These are phyloP conservation scores for Yponomeuta cagnagella DNA, from an alignment of 2,888 invertebrate species.

Conservation along the genomic window DNA sequence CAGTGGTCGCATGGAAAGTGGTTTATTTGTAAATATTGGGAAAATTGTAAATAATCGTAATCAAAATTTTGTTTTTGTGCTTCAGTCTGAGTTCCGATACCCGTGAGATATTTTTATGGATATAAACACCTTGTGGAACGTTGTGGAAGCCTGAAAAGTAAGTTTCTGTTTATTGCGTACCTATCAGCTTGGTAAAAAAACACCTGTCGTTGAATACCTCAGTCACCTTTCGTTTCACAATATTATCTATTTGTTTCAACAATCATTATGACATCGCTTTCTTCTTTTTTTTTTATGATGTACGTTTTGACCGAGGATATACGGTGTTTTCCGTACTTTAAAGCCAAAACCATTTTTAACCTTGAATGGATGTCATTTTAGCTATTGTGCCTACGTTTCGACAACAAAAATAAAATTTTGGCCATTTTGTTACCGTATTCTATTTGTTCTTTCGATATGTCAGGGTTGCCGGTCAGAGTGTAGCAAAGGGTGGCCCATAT, in stretches of 20 bases:
- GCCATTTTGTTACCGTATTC: slow-evolving; percentile 12
- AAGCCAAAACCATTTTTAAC: slow-evolving; percentile 16
- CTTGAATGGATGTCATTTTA: slow-evolving; percentile 21
- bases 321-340: not conserved
- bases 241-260: not conserved
- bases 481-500: too few species aligned
- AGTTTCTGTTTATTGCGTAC: slow-evolving; percentile 31
- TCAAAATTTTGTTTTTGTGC: slow-evolving; percentile 24
- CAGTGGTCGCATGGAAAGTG: slow-evolving; percentile 51
- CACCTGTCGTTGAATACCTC: slow-evolving; percentile 26
- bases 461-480: not conserved
- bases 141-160: slow-evolving; percentile 40
- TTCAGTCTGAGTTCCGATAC: slow-evolving; percentile 22
- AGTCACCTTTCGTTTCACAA: slow-evolving; percentile 16
- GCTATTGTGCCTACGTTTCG: slow-evolving; percentile 13
- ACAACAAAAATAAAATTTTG: slow-evolving; percentile 13
- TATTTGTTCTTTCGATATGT: not conserved
- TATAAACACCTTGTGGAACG: slow-evolving; percentile 26
- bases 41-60: slow-evolving; percentile 47
- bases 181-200: slow-evolving; percentile 17
- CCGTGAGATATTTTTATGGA: slow-evolving; percentile 51
- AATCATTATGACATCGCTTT: not conserved
- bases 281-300: not conserved
- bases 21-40: slow-evolving; percentile 66
- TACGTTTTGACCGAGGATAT: not conserved